Evolutionary conservation across 2,888 invertebrate species (phyloP), one percentile per base, ranked within the genome.

Genomic region (Scaptomyza tumidula): DNA sequence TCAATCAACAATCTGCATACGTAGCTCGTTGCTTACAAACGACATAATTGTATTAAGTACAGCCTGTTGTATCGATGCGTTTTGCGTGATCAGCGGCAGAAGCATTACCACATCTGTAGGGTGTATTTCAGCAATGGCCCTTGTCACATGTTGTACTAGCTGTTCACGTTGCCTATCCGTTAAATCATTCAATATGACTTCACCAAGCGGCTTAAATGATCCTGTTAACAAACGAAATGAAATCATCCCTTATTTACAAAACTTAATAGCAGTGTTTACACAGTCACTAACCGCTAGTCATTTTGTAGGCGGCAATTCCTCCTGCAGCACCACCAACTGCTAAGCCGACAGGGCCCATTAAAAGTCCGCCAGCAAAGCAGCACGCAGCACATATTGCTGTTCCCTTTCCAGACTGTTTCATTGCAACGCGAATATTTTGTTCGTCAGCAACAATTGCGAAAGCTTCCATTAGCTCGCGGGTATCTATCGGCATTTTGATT

Each of bases 251-350:
- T 6, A 6, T 7, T 3, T 41, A 10, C 2, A 39, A 14, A 39
- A 14, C 37, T 14, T 6, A 14, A 16, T 3, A 41, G 3, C 3
- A 0, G 39, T 3, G 9, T 39, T 6, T 7, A 31, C 27, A 39
- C 6, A 11, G 14, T n/a, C 48, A 14, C 27, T 27, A 68, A 92
- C 92, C 91, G 64, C 85, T 85, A 2, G 92, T 87, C 75, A 90
- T 77, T 60, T 81, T 86, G 49, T 90, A 90, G 1, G 92, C 92
- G 4, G 88, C 75, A 0, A 91, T 52, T 6, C 91, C 91, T 0
- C 92, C 92, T n/a, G 89, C 86, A 0, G 90, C 83, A 1, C 92
- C 91, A 45, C 92, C 92, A 19, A 91, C 63, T 1, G 91, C 91
- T 29, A 92, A 35, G 0, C 92, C 92, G 2, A 88, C 75, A 24